Percentiles rank a stretch among this genome's conserved stretches.
Evolutionary conservation across 2,113 vertebrate species (phyloP).

Genomic region (Oncorhynchus masou): DNA sequence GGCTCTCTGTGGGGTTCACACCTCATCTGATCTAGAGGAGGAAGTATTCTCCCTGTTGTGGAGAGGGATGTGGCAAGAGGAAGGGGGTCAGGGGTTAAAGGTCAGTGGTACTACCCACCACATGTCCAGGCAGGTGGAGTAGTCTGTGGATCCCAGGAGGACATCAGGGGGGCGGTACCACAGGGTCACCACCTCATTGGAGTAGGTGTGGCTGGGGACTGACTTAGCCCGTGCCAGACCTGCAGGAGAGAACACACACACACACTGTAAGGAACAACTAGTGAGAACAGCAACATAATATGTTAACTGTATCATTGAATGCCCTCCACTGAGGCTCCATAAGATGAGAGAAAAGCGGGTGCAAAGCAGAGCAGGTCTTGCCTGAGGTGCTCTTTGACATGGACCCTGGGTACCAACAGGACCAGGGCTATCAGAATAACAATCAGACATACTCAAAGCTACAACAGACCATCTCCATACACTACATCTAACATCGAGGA

Average conservation of each 20-base stretch:
- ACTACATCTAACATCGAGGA: background rate
- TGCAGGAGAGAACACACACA: slow-evolving; percentile 44
- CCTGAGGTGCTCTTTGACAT: background rate
- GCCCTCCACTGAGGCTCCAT: background rate
- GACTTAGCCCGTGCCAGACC: slow-evolving; percentile 95
- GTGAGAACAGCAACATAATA: too few species aligned
- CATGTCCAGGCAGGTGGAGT: slow-evolving; percentile 98
- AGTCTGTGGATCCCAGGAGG: slow-evolving; percentile 93
- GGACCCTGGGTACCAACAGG: background rate
- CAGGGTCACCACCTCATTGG: slow-evolving; percentile 96
- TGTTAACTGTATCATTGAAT: slow-evolving; percentile 19
- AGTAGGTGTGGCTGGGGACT: slow-evolving; percentile 95
- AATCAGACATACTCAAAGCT: background rate
- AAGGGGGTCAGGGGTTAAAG: background rate
- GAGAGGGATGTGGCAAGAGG: background rate
- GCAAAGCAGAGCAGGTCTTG: too few species aligned
- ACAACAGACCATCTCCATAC: background rate
- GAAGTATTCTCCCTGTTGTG: background rate
- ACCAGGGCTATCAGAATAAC: background rate
- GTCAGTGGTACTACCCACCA: slow-evolving; percentile 77
- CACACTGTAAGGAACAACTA: too few species aligned
- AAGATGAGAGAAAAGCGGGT: too few species aligned
- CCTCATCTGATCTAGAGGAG: too few species aligned
- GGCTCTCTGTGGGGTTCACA: too few species aligned
- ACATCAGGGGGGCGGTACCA: slow-evolving; percentile 98